These are phyloP conservation scores for Melanocharis versteri DNA, from an alignment of 2,113 vertebrate species.

Conservation along the genomic window DNA sequence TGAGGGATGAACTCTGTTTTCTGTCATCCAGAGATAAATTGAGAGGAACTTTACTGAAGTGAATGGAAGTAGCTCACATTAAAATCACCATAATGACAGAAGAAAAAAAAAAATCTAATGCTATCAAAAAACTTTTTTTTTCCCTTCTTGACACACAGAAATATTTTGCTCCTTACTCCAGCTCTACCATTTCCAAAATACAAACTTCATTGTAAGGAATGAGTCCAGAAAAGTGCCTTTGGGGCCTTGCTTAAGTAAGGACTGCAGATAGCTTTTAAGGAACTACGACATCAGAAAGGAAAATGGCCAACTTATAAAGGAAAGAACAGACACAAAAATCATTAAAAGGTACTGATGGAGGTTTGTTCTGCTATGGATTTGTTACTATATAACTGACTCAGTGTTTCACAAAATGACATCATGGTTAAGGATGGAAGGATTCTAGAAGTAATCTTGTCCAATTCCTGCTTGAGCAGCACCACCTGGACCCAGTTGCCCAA, in stretches of 20 bases:
- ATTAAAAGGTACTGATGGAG: not conserved
- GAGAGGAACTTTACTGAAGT: not conserved
- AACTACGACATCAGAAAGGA: not conserved
- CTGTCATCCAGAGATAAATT: not conserved
- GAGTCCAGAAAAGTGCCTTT: not conserved
- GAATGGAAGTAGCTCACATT: not conserved
- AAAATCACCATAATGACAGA: not conserved
- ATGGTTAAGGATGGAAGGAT: not conserved
- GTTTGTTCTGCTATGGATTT: not conserved
- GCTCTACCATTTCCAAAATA: not conserved
- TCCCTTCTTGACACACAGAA: not conserved
- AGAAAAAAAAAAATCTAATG: not conserved
- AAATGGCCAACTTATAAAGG: not conserved
- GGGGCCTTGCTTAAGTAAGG: not conserved
- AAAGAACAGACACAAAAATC: not conserved
- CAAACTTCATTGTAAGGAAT: not conserved
- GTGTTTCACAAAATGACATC: not conserved
- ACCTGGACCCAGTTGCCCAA: not conserved
- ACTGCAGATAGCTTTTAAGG: not conserved
- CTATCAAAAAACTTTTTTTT: not conserved
- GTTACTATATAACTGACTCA: not conserved
- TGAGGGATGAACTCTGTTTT: not conserved
- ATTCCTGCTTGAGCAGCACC: not conserved
- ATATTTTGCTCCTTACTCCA: not conserved
- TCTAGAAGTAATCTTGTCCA: not conserved